Percentiles rank a stretch among this genome's conserved stretches.
Conservation (phyloP, 2,888 invertebrate genomes). For the Protonemura montana region DNA sequence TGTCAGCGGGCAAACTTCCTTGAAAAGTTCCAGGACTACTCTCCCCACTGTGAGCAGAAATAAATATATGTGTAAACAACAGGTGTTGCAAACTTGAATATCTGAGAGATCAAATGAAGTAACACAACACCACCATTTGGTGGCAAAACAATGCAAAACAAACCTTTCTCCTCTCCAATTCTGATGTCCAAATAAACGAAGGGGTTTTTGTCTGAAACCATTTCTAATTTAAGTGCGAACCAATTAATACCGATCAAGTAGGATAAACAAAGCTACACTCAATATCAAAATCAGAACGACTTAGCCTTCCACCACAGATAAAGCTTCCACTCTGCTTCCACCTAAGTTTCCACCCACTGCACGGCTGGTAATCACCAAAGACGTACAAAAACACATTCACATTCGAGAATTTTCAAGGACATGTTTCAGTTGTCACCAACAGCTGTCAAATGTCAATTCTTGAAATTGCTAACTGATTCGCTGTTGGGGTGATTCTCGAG, state of each 20-base stretch:
- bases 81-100: background rate
- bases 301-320: too few species aligned
- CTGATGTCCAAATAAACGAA: conserved; percentile 76
- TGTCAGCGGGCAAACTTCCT: conserved; percentile 83
- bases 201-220: conserved; percentile 61
- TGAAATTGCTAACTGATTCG: too few species aligned
- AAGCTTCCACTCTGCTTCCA: background rate
- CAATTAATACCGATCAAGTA: too few species aligned
- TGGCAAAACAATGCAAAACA: conserved; percentile 48
- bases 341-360: background rate
- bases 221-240: background rate
- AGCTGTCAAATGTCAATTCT: conserved; percentile 19
- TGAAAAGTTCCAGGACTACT: conserved; percentile 85
- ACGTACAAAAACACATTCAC: too few species aligned
- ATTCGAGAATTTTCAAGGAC: background rate
- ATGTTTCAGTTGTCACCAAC: background rate
- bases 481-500: background rate
- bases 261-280: too few species aligned
- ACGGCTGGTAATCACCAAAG: too few species aligned
- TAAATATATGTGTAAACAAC: background rate
- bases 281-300: too few species aligned
- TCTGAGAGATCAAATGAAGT: background rate
- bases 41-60: conserved; percentile 64
- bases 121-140: background rate
- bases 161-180: conserved; percentile 74